Conservation (phyloP, 1,140 invertebrate genomes). For the Saccostrea echinata region DNA sequence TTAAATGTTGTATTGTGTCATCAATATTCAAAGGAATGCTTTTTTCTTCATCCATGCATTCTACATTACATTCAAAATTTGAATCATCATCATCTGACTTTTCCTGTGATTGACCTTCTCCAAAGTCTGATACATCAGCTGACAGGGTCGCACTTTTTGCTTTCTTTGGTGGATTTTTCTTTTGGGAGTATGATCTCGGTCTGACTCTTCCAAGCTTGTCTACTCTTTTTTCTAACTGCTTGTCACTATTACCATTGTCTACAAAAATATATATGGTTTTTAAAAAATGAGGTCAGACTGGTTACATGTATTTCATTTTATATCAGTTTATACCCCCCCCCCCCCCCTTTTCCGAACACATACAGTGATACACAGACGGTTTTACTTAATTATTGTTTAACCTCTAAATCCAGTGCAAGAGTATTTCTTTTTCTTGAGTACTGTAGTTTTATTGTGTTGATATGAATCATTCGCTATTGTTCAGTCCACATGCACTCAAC, state of each 20-base stretch:
- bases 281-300: neutral
- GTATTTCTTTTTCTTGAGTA: neutral
- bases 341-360: too few relatives aligned
- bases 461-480: neutral
- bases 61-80: neutral
- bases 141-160: neutral
- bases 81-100: neutral
- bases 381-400: too few relatives aligned
- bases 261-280: neutral
- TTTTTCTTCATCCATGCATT: neutral
- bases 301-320: neutral
- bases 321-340: neutral
- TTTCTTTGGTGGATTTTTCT: neutral
- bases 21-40: neutral
- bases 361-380: too few relatives aligned
- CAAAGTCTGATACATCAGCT: neutral
- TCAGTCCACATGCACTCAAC: neutral
- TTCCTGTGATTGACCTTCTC: neutral
- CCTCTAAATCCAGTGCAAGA: neutral
- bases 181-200: neutral
- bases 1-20: neutral
- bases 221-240: neutral
- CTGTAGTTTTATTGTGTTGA: neutral
- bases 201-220: neutral
- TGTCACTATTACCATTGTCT: neutral